Evolutionary conservation across 2,797 vertebrate species (phyloP), one percentile per base, ranked within the genome.

Genomic region (Hydrocynus forskahlii): DNA sequence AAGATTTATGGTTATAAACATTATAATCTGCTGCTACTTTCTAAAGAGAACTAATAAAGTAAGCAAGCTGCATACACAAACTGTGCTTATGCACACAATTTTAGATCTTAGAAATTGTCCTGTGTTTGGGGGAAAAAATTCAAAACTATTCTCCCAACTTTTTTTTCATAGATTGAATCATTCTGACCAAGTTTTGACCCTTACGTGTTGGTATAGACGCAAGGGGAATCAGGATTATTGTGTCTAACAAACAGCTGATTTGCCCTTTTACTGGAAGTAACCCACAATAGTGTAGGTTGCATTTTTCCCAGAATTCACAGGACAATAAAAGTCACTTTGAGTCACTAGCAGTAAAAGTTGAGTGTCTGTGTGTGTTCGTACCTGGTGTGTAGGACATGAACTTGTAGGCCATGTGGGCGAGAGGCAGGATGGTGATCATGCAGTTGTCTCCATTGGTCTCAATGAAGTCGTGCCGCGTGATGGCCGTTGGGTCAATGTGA

Each of bases 371-470:
- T 55, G 78, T 60, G 14, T 75, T 73, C 74, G 77, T 79, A 91
- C 90, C 90, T 86, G 89, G 85, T 48, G 88, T 71, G 81, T 80
- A 76, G 63, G 78, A 86, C 45, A 84, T 60, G 80, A 90, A 90
- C 83, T 84, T 91, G 88, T 87, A 91, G 80, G 88, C 79, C 90
- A 90, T 89, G 81, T 89, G 86, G 25, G 87, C 77, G 77, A 91
- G 88, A 40, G 90, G 90, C 78, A 90, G 84, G 79, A 91, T 81
- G 81, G 89, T 88, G 86, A 90, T 85, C 88, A 91, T 88, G 84
- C 90, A 91, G 88, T 91, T 91, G 86, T 91, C 90, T 54, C 90
- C 90, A 73, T 90, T 91, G 76, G 90, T 90, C 82, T 91, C 90
- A 52, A 90, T 89, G 82, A 90, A 89, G 85, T 91, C 90, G 66